phyloP scores from a whole-genome alignment of 2,888 invertebrate genomes.

The Tetranychus piercei region DNA sequence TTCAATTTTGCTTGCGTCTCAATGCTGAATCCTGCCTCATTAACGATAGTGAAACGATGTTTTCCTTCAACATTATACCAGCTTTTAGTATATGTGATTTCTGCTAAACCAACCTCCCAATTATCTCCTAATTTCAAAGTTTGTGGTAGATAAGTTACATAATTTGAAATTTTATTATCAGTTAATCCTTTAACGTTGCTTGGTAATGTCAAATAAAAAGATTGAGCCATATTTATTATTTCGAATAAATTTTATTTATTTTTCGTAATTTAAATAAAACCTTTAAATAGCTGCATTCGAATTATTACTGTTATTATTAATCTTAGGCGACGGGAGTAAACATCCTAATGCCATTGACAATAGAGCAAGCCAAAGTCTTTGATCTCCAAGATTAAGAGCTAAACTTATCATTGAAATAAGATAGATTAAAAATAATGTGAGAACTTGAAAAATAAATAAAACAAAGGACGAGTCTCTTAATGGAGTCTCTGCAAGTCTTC shows the following conservation, averaged over 20 bases:
- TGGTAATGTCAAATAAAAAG: background rate
- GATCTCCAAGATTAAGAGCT: background rate
- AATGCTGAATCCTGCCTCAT: background rate
- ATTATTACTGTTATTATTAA: background rate
- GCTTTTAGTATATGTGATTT: background rate
- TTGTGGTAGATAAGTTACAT: background rate
- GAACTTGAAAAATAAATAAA: slow-evolving; percentile 6
- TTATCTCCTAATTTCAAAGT: background rate
- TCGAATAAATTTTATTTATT: too few relatives aligned
- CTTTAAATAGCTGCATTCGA: background rate
- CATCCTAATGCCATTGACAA: background rate
- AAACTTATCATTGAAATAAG: background rate
- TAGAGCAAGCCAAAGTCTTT: background rate
- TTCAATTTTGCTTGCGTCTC: too few relatives aligned
- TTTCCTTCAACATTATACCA: background rate
- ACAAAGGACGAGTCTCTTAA: background rate
- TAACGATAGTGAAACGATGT: background rate
- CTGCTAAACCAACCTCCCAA: background rate
- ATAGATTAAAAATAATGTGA: background rate
- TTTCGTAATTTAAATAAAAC: background rate
- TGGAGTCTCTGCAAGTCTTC: background rate
- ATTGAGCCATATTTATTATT: too few relatives aligned
- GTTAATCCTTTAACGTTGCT: background rate
- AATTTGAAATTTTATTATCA: background rate
- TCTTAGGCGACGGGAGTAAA: background rate